Conservation (phyloP, 1,140 invertebrate species). For the Ectropis grisescens region DNA sequence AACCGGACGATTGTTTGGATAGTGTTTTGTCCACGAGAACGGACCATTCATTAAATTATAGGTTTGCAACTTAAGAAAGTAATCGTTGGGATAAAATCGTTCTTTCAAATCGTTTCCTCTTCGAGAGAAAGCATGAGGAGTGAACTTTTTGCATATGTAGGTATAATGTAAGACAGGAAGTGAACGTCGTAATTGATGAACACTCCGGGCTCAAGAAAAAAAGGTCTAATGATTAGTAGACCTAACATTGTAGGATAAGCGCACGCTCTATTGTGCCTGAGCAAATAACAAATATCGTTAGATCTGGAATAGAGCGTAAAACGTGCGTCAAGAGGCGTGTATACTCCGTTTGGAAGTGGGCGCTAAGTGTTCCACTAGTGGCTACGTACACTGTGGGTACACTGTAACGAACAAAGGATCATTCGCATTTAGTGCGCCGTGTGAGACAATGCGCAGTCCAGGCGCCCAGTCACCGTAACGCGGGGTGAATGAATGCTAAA, state of each 20-base stretch:
- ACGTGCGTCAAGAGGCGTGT: constrained; percentile 24
- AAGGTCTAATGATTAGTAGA: constrained; percentile 14
- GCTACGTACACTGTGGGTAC: constrained; percentile 37
- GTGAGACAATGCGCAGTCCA: constrained; percentile 44
- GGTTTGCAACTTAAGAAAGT: constrained; percentile 58
- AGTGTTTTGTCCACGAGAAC: constrained; percentile 37
- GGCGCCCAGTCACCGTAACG: constrained; percentile 34
- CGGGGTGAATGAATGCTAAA: constrained; percentile 50
- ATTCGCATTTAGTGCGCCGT: constrained; percentile 32
- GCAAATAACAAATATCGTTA: constrained; percentile 49
- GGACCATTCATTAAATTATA: constrained; percentile 55
- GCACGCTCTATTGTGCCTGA: constrained; percentile 32
- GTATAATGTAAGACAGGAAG: constrained; percentile 11
- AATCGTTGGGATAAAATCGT: constrained; percentile 45
- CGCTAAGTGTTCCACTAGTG: constrained; percentile 36
- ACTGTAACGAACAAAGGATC: constrained; percentile 56
- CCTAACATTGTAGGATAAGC: constrained; percentile 21
- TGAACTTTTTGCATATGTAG: constrained; percentile 11
- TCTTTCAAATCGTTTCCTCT: constrained; percentile 41
- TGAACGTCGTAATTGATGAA: constrained; percentile 14
- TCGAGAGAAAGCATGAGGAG: constrained; percentile 39
- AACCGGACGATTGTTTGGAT: constrained; percentile 43
- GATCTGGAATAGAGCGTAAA: constrained; percentile 22
- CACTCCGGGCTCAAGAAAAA: not conserved
- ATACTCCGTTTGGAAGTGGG: constrained; percentile 28